Percentiles rank a stretch among this genome's conserved stretches.
These are phyloP conservation scores for Globodera rostochiensis DNA, from an alignment of 1,140 invertebrate species.

Conservation along the genomic window DNA sequence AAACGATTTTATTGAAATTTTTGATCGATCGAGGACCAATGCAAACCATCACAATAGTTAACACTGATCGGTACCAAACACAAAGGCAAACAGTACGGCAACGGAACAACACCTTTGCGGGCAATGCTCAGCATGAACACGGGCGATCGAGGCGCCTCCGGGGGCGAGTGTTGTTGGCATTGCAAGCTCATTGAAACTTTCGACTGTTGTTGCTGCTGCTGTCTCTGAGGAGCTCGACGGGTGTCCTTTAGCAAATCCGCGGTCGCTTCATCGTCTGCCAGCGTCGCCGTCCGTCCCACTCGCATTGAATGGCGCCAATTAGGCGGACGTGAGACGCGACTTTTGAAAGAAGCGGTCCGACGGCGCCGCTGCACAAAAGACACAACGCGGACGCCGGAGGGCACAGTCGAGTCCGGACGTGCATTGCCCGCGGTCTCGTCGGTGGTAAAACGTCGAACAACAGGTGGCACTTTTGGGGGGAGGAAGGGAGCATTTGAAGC, in stretches of 20 bases:
- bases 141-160: slow-evolving; percentile 15
- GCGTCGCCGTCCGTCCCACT: neutral
- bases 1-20: too few species aligned
- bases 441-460: slow-evolving; percentile 17
- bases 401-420: neutral
- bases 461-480: slow-evolving; percentile 5
- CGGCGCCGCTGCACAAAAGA: slow-evolving; percentile 55
- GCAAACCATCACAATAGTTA: too few species aligned
- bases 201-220: neutral
- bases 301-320: slow-evolving; percentile 33
- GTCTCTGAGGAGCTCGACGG: neutral
- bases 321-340: slow-evolving; percentile 20
- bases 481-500: neutral
- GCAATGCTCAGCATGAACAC: slow-evolving; percentile 32
- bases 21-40: too few species aligned
- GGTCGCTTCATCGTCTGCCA: neutral
- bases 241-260: neutral
- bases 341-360: slow-evolving; percentile 54
- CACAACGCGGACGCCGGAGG: slow-evolving; percentile 1
- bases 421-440: slow-evolving; percentile 8
- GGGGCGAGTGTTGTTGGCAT: neutral
- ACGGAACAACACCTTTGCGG: slow-evolving; percentile 17
- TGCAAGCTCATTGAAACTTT: too few species aligned
- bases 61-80: too few species aligned
- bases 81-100: slow-evolving; percentile 6